A percentile compares a stretch with the other conserved stretches of the same genome.
These are phyloP conservation scores for Burhinus bistriatus DNA, from an alignment of 2,113 vertebrate species.

Conservation along the genomic window DNA sequence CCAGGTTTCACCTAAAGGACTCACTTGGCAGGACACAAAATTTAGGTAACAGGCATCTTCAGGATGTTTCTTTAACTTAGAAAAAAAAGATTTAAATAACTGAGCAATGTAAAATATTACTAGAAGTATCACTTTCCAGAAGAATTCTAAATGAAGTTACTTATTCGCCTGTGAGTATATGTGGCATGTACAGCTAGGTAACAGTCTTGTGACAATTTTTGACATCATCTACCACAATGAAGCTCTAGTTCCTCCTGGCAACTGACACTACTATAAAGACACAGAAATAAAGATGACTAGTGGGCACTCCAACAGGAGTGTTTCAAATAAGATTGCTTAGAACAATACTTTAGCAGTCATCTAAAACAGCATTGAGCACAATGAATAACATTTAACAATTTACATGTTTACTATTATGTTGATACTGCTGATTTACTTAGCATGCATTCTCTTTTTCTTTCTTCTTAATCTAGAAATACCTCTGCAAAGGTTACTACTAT, in stretches of 20 bases:
- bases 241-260: background rate
- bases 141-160: background rate
- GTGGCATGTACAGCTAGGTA: background rate
- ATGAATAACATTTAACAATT: background rate
- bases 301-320: background rate
- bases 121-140: background rate
- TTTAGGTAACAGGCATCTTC: background rate
- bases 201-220: background rate
- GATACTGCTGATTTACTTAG: background rate
- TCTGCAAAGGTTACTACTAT: background rate
- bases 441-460: background rate
- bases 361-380: background rate
- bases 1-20: background rate
- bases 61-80: background rate
- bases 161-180: background rate
- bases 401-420: background rate
- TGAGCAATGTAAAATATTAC: background rate
- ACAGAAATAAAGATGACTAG: background rate
- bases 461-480: background rate
- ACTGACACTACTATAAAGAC: background rate
- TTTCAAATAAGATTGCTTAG: background rate
- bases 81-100: background rate
- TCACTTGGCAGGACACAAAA: background rate
- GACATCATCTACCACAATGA: background rate
- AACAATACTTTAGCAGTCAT: background rate